Base-by-base conservation (phyloP, 1,140 invertebrate species). In the Ooceraea biroi region DNA sequence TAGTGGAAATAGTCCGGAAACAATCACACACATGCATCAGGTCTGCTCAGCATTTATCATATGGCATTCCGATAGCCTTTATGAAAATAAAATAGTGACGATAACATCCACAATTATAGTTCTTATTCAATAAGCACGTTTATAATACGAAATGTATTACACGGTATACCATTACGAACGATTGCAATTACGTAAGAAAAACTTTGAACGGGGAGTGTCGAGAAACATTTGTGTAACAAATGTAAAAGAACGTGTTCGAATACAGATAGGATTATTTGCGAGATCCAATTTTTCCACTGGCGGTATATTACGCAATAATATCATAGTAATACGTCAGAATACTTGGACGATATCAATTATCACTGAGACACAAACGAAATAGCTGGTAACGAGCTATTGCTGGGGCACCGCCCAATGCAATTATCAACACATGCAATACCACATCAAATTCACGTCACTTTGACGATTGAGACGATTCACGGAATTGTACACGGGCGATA, bases 401-500 rank as follows among this genome's bases (percentile, higher is more conserved):
- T 36, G 14, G 25, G 25, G 17, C 19, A n/a, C 17, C 30, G 12
- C 25, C 66, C 52, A 55, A n/a, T 19, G 36, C 36, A 46, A 80
- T 44, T 30, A 57, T 69, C 65, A 8, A 14, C 22, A 5, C 36
- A 22, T 46, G 36, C 65, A 80, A 80, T 58, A 30, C 22, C n/a
- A 41, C 22, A 58, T 71, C 3, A 46, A 80, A 80, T 69, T 80
- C 65, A 50, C 50, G 25, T 80, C 36, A 80, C 27, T 58, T 76
- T 52, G 19, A 36, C 58, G 73, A 48, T 63, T 69, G 4, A 7
- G 63, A 14, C 17, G 46, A 50, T 41, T 71, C 17, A 14, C 44
- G 36, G 65, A 69, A 80, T 55, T 27, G 1, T 69, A 55, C 46
- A 46, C 11, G 65, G 5, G 19, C 3, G 74, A 80, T 80, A 80